These are phyloP conservation scores for Philaethria dido DNA, from an alignment of 2,888 invertebrate species.

Conservation along the genomic window DNA sequence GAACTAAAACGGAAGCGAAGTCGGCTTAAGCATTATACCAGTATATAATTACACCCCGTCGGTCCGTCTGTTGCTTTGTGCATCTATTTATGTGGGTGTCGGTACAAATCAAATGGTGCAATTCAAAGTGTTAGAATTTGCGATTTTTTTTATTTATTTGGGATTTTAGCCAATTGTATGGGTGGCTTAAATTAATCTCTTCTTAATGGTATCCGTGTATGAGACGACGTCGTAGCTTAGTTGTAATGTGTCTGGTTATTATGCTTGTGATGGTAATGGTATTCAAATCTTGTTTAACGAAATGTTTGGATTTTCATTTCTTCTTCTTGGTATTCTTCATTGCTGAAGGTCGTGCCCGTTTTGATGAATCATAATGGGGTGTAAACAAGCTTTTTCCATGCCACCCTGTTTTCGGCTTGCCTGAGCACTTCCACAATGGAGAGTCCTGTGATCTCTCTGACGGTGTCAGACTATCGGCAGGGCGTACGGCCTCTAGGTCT, in stretches of 20 bases:
- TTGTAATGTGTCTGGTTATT: neutral
- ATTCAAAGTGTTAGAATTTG: constrained; percentile 41
- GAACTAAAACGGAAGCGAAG: constrained; percentile 40
- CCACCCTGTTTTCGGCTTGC: too few species aligned
- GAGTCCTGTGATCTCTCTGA: too few species aligned
- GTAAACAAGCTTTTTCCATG: too few species aligned
- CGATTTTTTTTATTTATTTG: constrained; percentile 17
- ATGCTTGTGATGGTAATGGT: neutral
- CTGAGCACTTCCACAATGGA: too few species aligned
- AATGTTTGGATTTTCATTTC: too few species aligned
- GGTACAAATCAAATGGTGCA: constrained; percentile 47
- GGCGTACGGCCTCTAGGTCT: too few species aligned
- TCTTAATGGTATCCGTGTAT: neutral
- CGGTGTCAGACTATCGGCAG: too few species aligned
- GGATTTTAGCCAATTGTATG: neutral
- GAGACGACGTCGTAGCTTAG: neutral
- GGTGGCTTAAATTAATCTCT: constrained; percentile 20
- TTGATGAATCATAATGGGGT: too few species aligned
- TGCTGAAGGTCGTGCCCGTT: too few species aligned
- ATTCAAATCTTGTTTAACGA: neutral
- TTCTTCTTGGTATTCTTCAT: too few species aligned
- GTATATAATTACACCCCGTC: constrained; percentile 31
- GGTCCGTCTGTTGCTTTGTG: constrained; percentile 40
- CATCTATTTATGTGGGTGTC: constrained; percentile 56
- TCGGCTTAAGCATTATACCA: constrained; percentile 48